phyloP scores from a whole-genome alignment of 2,113 vertebrate genomes.

The Vulpes vulpes region DNA sequence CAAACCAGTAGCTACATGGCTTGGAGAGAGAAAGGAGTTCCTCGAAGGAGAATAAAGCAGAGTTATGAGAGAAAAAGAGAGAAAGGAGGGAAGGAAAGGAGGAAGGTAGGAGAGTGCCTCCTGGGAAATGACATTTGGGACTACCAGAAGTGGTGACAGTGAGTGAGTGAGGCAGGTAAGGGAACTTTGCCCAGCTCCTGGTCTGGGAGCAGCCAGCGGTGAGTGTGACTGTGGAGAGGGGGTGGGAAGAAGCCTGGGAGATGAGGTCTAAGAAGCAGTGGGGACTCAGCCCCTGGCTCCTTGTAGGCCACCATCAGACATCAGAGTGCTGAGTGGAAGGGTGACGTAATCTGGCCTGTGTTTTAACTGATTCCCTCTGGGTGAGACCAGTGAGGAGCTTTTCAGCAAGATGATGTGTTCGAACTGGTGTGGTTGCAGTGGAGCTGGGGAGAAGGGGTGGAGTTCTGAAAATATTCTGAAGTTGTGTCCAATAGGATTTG shows the following conservation, averaged over 20 bases:
- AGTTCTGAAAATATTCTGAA: background rate
- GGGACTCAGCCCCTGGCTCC: fast-evolving
- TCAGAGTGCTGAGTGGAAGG: background rate
- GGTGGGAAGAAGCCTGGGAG: background rate
- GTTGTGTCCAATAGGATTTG: background rate
- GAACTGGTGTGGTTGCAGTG: background rate
- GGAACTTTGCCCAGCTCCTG: background rate
- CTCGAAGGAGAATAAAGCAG: background rate
- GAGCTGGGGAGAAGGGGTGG: background rate
- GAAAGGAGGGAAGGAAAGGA: background rate
- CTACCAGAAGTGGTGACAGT: background rate
- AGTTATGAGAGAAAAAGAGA: background rate
- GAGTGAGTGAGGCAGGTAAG: background rate
- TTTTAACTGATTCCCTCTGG: background rate
- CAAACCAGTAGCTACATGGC: background rate
- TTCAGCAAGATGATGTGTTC: background rate
- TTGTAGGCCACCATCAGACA: background rate
- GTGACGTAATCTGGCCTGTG: background rate
- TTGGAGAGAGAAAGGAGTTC: background rate
- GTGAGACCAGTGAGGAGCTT: background rate
- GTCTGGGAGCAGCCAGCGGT: background rate
- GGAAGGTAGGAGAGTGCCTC: background rate
- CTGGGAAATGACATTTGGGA: background rate
- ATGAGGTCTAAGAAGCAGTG: background rate
- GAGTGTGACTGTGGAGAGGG: background rate